Conservation (phyloP, 2,888 invertebrate species). For the Eustalomyia histrio region DNA sequence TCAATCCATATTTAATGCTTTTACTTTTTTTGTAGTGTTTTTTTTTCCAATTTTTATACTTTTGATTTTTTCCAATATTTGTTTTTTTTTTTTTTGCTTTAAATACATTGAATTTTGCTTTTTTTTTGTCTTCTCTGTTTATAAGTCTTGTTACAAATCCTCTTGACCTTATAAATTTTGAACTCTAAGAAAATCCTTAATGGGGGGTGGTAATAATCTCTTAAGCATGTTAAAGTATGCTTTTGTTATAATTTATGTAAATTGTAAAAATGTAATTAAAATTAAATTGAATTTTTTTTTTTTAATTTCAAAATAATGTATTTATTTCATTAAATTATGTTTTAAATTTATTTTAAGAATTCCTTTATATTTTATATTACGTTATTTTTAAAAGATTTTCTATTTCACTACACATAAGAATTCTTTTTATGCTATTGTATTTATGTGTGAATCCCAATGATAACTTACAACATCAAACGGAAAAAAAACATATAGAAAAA, state of each 20-base stretch:
- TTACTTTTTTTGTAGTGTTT: too few species aligned
- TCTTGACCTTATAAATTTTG: neutral
- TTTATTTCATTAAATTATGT: neutral
- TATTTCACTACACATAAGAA: slow-evolving; percentile 41
- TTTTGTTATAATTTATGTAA: neutral
- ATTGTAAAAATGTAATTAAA: neutral
- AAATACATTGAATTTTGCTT: too few species aligned
- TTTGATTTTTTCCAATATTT: too few species aligned
- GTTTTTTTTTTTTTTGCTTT: too few species aligned
- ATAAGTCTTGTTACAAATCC: too few species aligned
- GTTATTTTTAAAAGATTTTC: slow-evolving; percentile 31
- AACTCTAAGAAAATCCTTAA: neutral
- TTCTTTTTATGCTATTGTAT: slow-evolving; percentile 15
- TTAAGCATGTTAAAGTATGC: neutral
- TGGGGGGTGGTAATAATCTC: neutral
- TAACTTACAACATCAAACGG: slow-evolving; percentile 56
- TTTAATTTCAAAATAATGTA: neutral
- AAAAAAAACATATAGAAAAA: slow-evolving; percentile 16
- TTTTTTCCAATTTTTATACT: too few species aligned
- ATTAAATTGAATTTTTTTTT: neutral
- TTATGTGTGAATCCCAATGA: slow-evolving; percentile 37
- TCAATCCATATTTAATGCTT: too few species aligned
- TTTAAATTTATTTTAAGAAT: neutral
- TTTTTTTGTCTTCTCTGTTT: too few species aligned
- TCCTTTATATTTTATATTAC: neutral